These are phyloP conservation scores for Phymanthus crucifer DNA, from an alignment of 92 coral and sea anemone genomes.

Conservation along the genomic window DNA sequence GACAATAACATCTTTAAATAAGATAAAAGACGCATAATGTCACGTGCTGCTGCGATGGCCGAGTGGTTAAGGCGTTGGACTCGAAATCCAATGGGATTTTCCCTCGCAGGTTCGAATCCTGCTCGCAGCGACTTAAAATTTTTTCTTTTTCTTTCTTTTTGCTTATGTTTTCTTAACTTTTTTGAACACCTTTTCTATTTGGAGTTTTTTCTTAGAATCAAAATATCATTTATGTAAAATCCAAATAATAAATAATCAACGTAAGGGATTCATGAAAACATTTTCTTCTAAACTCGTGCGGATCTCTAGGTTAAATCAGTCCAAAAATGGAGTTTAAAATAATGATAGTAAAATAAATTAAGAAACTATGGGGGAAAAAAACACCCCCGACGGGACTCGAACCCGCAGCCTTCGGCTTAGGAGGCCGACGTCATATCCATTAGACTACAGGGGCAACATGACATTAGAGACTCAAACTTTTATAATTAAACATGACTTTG, in stretches of 20 bases:
- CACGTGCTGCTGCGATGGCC: conserved; percentile 88
- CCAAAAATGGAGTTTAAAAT: no score
- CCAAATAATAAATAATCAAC: no score
- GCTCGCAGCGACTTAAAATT: conserved; percentile 76
- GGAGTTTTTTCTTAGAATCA: no score
- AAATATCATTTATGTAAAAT: no score
- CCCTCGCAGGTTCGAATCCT: conserved; percentile 99
- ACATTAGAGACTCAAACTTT: neutral
- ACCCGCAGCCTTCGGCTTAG: conserved; percentile 77
- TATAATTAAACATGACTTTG: neutral
- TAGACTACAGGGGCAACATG: conserved; percentile 42
- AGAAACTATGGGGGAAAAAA: neutral
- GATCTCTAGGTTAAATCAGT: no score
- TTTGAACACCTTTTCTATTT: neutral
- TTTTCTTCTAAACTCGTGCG: neutral
- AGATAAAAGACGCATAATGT: neutral
- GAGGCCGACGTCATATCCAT: conserved; percentile 60
- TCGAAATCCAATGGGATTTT: conserved; percentile 97
- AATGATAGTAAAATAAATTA: neutral
- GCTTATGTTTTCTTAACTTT: neutral
- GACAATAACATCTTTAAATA: neutral
- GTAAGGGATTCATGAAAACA: neutral
- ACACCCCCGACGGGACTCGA: conserved; percentile 98
- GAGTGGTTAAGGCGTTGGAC: conserved; percentile 99
- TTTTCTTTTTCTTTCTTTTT: neutral